Conservation (phyloP, 2,113 vertebrate species). For the Chionomys nivalis region DNA sequence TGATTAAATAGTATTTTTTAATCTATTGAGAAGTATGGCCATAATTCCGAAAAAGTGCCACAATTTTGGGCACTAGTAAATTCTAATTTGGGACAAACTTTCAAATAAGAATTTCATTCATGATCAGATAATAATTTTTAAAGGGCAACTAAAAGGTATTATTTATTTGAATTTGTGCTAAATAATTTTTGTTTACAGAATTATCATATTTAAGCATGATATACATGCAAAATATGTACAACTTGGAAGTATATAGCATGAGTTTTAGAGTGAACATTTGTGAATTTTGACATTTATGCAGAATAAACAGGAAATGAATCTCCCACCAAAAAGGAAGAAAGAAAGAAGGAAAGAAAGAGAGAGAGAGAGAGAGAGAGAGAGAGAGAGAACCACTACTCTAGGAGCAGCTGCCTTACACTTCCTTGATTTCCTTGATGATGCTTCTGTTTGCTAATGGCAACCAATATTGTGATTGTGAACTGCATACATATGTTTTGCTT, state of each 20-base stretch:
- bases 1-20: conserved; percentile 59
- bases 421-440: neutral
- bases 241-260: neutral
- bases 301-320: neutral
- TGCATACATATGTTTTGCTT: neutral
- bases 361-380: too few relatives aligned
- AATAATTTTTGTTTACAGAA: conserved; percentile 8
- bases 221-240: neutral
- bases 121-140: neutral
- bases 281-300: neutral
- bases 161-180: neutral
- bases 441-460: neutral
- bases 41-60: neutral
- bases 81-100: conserved; percentile 18
- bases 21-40: conserved; percentile 8
- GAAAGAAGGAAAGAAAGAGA: too few relatives aligned
- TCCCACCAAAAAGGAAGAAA: neutral
- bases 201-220: neutral
- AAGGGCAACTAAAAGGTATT: neutral
- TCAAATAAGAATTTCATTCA: neutral
- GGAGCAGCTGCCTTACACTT: neutral
- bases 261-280: neutral
- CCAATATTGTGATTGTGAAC: neutral
- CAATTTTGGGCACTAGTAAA: neutral
- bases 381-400: too few relatives aligned